These are phyloP conservation scores for Melanophora roralis DNA, from an alignment of 2,888 invertebrate genomes.

Conservation along the genomic window DNA sequence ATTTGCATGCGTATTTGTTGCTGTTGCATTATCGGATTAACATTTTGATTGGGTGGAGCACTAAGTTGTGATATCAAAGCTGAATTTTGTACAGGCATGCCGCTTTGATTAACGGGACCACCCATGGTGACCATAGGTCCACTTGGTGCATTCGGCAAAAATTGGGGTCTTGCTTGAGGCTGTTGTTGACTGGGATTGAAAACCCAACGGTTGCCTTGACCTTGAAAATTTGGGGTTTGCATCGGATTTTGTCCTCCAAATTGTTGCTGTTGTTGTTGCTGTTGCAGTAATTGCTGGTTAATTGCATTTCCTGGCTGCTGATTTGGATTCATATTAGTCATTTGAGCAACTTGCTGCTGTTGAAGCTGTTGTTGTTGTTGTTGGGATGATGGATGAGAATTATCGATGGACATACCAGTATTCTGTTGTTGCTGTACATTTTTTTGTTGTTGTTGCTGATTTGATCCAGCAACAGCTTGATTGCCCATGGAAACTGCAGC, in stretches of 20 bases:
- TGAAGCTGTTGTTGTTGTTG: constrained; percentile 67
- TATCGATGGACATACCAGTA: constrained; percentile 71
- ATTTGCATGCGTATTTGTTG: constrained; percentile 74
- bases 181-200: constrained; percentile 66
- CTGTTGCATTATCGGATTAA: constrained; percentile 71
- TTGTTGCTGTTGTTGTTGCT: constrained; percentile 68
- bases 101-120: constrained; percentile 62
- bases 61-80: constrained; percentile 82
- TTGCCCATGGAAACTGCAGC: constrained; percentile 63
- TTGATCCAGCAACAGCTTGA: constrained; percentile 61
- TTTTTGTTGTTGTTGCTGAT: constrained; percentile 63
- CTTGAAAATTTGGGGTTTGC: constrained; percentile 72
- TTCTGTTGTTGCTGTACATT: constrained; percentile 62
- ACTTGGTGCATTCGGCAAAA: constrained; percentile 60
- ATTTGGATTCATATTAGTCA: constrained; percentile 56
- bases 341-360: constrained; percentile 60
- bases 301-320: constrained; percentile 56
- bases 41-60: constrained; percentile 78
- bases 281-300: constrained; percentile 62
- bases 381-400: constrained; percentile 64
- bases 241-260: constrained; percentile 69
- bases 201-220: constrained; percentile 69
- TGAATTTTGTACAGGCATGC: constrained; percentile 77
- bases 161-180: constrained; percentile 63
- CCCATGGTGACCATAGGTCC: constrained; percentile 57